Conservation (phyloP, 2,888 invertebrate genomes). For the Dysmachus trigonus region DNA sequence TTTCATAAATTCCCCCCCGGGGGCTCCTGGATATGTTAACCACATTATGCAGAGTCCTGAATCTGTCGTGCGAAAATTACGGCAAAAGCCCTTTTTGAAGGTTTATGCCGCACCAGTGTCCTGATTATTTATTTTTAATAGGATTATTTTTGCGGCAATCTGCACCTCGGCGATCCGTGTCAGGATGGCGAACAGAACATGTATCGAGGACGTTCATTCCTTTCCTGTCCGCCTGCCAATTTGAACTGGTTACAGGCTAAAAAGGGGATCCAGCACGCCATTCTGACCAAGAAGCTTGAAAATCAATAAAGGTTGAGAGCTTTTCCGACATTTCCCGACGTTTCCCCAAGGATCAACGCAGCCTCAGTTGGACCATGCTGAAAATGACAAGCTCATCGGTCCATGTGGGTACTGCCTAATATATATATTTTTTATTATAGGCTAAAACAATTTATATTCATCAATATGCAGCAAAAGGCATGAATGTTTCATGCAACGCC, state of each 20-base stretch:
- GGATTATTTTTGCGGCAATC: neutral
- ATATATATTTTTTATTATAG: neutral
- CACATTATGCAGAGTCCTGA: constrained; percentile 21
- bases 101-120: neutral
- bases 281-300: neutral
- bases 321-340: constrained; percentile 5
- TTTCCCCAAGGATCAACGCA: constrained; percentile 2
- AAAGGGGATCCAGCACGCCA: no score
- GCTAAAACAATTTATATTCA: constrained; percentile 29
- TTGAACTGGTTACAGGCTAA: neutral
- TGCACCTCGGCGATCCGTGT: neutral
- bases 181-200: neutral
- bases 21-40: constrained; percentile 11
- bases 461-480: constrained; percentile 11
- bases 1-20: constrained; percentile 32
- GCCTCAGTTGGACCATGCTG: neutral
- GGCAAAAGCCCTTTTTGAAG: neutral
- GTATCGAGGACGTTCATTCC: neutral
- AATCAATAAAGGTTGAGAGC: constrained; percentile 22
- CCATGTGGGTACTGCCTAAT: neutral
- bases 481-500: constrained; percentile 23
- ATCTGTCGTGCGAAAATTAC: neutral
- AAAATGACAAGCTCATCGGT: neutral
- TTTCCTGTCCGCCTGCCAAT: neutral
- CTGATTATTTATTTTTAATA: neutral